Evolutionary conservation across 2,113 vertebrate genomes (phyloP).

Genomic region (Callithrix jacchus): DNA sequence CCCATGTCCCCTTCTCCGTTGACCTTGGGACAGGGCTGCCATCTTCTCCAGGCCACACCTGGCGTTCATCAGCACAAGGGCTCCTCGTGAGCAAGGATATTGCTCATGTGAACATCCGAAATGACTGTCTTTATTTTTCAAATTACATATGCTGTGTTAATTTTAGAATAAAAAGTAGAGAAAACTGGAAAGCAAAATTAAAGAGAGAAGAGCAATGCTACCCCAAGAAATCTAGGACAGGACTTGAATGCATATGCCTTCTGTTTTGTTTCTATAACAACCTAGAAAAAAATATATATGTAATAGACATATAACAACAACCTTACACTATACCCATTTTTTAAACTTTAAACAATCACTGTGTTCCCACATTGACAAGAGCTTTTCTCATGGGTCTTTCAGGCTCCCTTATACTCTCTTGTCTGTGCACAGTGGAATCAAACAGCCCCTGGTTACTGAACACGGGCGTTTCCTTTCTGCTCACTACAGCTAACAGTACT

Average conservation of each 20-base stretch:
- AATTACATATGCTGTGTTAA: neutral
- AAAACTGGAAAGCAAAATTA: neutral
- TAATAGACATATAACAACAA: neutral
- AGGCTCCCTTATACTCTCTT: neutral
- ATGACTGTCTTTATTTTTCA: neutral
- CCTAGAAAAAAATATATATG: neutral
- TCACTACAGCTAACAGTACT: too few relatives aligned
- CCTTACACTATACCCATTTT: neutral
- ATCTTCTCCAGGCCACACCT: neutral
- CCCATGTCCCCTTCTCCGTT: neutral
- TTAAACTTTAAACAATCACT: neutral
- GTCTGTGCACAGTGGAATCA: rapidly evolving
- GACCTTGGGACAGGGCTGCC: neutral
- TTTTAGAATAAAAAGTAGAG: neutral
- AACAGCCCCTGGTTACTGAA: neutral
- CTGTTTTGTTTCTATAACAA: neutral
- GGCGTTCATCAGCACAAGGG: rapidly evolving
- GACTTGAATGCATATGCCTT: neutral
- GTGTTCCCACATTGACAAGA: neutral
- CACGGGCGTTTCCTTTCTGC: neutral
- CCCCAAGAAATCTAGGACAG: neutral
- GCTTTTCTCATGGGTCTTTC: neutral
- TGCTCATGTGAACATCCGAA: too few relatives aligned
- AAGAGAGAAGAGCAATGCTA: neutral
- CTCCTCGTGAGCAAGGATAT: too few relatives aligned